phyloP scores from a whole-genome alignment of 2,888 invertebrate genomes.

The Cosmia pyralina region DNA sequence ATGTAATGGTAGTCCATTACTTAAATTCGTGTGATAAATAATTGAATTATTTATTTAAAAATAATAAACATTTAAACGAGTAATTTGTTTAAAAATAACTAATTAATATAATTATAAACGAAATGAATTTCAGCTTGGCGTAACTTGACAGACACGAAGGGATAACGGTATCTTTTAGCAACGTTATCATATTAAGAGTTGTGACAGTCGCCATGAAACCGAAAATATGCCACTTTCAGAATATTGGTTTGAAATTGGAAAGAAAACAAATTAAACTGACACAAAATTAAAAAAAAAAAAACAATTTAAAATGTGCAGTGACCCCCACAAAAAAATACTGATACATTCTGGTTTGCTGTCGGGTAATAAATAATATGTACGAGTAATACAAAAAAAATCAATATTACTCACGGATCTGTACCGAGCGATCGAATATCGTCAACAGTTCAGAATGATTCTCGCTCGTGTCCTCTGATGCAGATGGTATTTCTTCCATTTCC shows the following conservation, averaged over 20 bases:
- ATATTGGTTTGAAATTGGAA: not conserved
- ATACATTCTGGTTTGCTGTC: not conserved
- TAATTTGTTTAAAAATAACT: not conserved
- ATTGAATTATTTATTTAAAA: no score
- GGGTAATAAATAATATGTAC: not conserved
- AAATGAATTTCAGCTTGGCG: no score
- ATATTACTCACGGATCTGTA: slow-evolving; percentile 65
- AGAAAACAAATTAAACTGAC: not conserved
- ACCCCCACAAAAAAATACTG: not conserved
- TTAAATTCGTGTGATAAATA: no score
- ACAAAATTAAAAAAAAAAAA: no score
- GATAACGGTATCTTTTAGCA: no score
- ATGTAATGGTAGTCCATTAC: no score
- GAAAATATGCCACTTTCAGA: not conserved
- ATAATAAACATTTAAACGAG: no score
- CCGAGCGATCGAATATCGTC: slow-evolving; percentile 74
- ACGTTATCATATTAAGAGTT: not conserved
- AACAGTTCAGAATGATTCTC: slow-evolving; percentile 75
- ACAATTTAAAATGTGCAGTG: not conserved
- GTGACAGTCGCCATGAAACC: no score
- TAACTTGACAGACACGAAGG: no score
- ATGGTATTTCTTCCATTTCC: slow-evolving; percentile 73
- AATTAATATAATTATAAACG: not conserved
- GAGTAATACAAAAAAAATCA: not conserved
- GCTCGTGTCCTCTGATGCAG: slow-evolving; percentile 72